phyloP scores from a whole-genome alignment of 2,113 vertebrate species.

The Silurus meridionalis region DNA sequence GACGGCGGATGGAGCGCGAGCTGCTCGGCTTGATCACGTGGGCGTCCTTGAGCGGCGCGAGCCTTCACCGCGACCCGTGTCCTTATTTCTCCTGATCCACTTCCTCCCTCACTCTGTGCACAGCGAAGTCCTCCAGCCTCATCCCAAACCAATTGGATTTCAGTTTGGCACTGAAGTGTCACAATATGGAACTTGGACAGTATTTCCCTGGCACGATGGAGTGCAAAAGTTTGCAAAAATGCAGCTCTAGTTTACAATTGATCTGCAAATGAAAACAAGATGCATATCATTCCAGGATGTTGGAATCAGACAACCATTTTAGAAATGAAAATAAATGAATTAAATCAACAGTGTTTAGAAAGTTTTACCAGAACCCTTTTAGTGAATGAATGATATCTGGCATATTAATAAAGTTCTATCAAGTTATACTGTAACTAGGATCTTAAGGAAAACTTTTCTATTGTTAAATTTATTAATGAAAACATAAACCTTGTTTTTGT shows the following conservation, averaged over 20 bases:
- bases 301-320: neutral
- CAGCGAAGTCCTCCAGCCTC: neutral
- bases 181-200: neutral
- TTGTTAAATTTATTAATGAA: neutral
- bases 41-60: constrained; percentile 44
- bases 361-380: neutral
- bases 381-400: neutral
- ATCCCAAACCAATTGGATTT: neutral
- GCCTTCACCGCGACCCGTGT: constrained; percentile 6
- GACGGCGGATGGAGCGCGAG: constrained; percentile 52
- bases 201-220: neutral
- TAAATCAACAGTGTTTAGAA: neutral
- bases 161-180: neutral
- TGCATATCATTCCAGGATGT: neutral
- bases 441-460: neutral
- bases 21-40: constrained; percentile 68
- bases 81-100: neutral
- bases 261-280: neutral
- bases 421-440: neutral
- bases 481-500: neutral
- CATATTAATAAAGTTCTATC: neutral
- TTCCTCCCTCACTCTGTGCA: neutral
- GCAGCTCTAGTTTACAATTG: neutral
- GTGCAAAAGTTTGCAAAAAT: neutral
- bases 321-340: neutral